These are phyloP conservation scores for Nasua narica DNA, from an alignment of 2,797 vertebrate species.

Conservation along the genomic window DNA sequence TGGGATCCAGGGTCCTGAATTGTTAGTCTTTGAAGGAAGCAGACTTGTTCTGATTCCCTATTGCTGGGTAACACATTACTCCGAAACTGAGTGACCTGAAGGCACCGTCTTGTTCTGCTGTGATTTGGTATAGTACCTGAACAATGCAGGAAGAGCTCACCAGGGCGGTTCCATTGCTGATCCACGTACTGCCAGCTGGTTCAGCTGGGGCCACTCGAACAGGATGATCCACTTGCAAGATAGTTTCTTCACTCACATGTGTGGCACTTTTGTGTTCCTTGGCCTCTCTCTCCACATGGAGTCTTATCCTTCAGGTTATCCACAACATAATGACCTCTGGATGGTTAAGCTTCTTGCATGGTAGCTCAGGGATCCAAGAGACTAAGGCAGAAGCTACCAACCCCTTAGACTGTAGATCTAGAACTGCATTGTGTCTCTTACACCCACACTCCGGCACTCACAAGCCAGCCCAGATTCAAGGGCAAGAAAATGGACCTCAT, in stretches of 20 bases:
- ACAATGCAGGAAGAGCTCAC: not conserved
- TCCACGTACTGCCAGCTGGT: not conserved
- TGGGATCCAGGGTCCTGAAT: not conserved
- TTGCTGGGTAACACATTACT: not conserved
- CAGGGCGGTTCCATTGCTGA: not conserved
- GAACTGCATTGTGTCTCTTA: not conserved
- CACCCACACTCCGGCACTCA: not conserved
- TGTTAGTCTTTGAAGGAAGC: not conserved
- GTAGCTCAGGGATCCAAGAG: not conserved
- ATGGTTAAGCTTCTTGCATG: not conserved
- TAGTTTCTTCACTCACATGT: not conserved
- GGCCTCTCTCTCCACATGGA: not conserved
- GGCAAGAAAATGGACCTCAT: not conserved
- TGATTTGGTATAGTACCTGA: not conserved
- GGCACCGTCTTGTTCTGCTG: not conserved
- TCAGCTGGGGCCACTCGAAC: not conserved
- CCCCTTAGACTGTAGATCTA: not conserved
- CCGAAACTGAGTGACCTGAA: not conserved
- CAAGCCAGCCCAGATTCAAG: not conserved
- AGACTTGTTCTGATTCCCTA: not conserved
- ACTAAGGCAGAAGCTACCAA: not conserved
- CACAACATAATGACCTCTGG: not conserved
- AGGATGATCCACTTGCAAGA: not conserved
- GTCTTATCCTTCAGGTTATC: not conserved
- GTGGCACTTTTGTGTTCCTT: not conserved